Conservation (phyloP, 2,113 vertebrate species). For the Chaetodon auriga region DNA sequence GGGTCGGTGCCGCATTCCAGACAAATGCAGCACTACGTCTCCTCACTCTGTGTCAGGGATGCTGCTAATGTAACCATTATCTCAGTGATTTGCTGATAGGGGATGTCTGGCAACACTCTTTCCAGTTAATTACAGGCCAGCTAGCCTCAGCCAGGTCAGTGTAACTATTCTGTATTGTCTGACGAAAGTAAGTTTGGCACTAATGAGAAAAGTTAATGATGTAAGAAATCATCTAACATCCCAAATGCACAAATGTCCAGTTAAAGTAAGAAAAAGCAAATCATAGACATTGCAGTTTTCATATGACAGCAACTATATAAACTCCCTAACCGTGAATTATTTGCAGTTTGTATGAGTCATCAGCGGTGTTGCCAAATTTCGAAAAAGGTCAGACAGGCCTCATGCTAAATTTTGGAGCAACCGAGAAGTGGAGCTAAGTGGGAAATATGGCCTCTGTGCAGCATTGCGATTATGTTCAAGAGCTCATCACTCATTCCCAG, state of each 20-base stretch:
- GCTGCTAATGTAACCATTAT: conserved; percentile 68
- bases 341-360: conserved; percentile 35
- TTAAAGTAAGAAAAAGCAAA: neutral
- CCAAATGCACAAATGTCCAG: neutral
- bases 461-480: conserved; percentile 26
- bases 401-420: conserved; percentile 15
- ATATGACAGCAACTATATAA: neutral
- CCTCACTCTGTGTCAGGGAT: conserved; percentile 43
- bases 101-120: conserved; percentile 38
- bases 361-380: neutral
- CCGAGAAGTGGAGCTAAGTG: conserved; percentile 34
- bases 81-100: conserved; percentile 66
- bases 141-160: conserved; percentile 29
- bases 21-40: conserved; percentile 54
- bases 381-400: conserved; percentile 34
- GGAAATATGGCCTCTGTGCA: conserved; percentile 30
- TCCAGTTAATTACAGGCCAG: conserved; percentile 42
- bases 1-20: conserved; percentile 60
- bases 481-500: conserved; percentile 58
- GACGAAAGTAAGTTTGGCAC: neutral
- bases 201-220: neutral
- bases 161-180: conserved; percentile 31
- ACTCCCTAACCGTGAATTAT: conserved; percentile 6
- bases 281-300: neutral
- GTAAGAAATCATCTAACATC: neutral